phyloP scores from a whole-genome alignment of 2,797 vertebrate genomes.

The Miichthys miiuy region DNA sequence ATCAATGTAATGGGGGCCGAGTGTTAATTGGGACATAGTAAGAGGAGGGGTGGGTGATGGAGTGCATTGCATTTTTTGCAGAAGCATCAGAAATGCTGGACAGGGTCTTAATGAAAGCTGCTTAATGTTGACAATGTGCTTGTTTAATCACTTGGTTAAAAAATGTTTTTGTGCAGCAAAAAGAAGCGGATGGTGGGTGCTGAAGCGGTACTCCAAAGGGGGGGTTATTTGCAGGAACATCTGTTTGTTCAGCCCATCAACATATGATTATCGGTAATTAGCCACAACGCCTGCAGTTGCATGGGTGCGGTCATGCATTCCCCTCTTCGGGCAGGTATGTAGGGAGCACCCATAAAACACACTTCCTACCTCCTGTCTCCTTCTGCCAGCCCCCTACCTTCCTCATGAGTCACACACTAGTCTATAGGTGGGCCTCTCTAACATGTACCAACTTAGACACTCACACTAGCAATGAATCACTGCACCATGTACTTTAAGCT shows the following conservation, averaged over 20 bases:
- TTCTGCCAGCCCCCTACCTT: slow-evolving; percentile 9
- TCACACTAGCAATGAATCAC: slow-evolving; percentile 13
- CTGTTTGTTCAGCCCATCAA: slow-evolving; percentile 80
- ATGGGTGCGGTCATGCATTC: slow-evolving; percentile 69
- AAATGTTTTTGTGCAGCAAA: slow-evolving; percentile 48
- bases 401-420: slow-evolving; percentile 37
- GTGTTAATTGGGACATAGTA: slow-evolving; percentile 82
- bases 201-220: slow-evolving; percentile 4
- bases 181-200: slow-evolving; percentile 14
- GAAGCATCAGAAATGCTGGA: slow-evolving; percentile 71
- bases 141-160: slow-evolving; percentile 54
- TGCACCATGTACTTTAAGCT: neutral
- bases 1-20: slow-evolving; percentile 82
- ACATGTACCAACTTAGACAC: slow-evolving; percentile 21
- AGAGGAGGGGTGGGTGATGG: slow-evolving; percentile 59
- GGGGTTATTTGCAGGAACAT: slow-evolving; percentile 72
- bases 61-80: slow-evolving; percentile 65
- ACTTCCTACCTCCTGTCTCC: slow-evolving; percentile 26
- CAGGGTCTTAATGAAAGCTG: slow-evolving; percentile 56
- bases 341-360: slow-evolving; percentile 51
- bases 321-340: slow-evolving; percentile 73
- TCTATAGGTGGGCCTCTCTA: slow-evolving; percentile 7
- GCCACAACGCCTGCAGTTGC: slow-evolving; percentile 65
- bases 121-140: slow-evolving; percentile 48
- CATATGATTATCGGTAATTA: slow-evolving; percentile 84